Evolutionary conservation across 2,113 vertebrate species (phyloP), one percentile per base, ranked within the genome.

Genomic region (Perca fluviatilis): DNA sequence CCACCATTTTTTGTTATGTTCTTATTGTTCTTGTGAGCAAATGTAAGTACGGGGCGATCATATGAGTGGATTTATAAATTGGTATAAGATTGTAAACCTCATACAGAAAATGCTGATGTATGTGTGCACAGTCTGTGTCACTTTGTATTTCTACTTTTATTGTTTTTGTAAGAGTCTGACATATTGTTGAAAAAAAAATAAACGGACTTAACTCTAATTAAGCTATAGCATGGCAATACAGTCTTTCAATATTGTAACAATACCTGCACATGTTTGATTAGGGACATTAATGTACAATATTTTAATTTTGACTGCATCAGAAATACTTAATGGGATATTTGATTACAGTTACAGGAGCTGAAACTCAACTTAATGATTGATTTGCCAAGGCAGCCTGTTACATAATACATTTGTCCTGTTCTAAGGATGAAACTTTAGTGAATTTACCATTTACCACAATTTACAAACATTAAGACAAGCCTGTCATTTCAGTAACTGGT

Each of bases 361-460:
- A 61, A 73, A 71, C 64, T 54, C 58, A 18, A 50, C 1, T 33
- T 66, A 15, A n/a, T 51, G 27, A 70, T 43, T 64, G 61, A 50
- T 77, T 83, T 57, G 65, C 33, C 21, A 15, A 68, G 30, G 46
- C 58, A 57, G 4, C 7, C n/a, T 50, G 68, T 84, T 71, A 74
- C 18, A 64, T 51, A 54, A 61, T 43, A 11, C 40, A 43, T 60
- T 69, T 68, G 19, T 63, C 57, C 11, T 15, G 19, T 40, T 76
- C 13, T 5, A 1, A 21, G 30, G 18, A 54, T 46, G 23, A 77
- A 75, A 57, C 47, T 56, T 15, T 47, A 62, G 47, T 74, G 53
- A 51, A 47, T 83, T 71, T 58, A 23, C 2, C 25, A 62, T 63
- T 74, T 57, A 46, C 72, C 33, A 57, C 25, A 53, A 69, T 73